These are phyloP conservation scores for Nymphalis c-album DNA, from an alignment of 2,888 invertebrate species.

Conservation along the genomic window DNA sequence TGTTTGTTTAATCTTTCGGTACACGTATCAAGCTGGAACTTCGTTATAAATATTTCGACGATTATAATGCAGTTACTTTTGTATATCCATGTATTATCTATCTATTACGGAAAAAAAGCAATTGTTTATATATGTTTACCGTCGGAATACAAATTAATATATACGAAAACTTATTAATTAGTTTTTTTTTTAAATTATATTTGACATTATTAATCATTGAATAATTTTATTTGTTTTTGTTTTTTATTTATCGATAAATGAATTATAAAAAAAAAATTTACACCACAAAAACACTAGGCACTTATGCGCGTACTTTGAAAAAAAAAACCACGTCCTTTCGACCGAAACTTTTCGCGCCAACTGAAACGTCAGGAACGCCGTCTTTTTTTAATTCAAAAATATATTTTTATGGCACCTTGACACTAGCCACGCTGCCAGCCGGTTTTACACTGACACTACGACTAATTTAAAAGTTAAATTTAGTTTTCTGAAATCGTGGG, in stretches of 20 bases:
- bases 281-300: slow-evolving; percentile 5
- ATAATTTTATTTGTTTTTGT: too few species aligned
- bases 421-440: slow-evolving; percentile 41
- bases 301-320: slow-evolving; percentile 1
- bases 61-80: slow-evolving; percentile 5
- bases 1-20: slow-evolving; percentile 25
- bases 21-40: slow-evolving; percentile 17
- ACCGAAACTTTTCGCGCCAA: slow-evolving; percentile 37
- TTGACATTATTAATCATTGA: neutral
- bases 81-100: neutral
- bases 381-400: slow-evolving; percentile 26
- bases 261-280: neutral
- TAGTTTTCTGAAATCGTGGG: slow-evolving; percentile 53
- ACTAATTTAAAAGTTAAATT: slow-evolving; percentile 60
- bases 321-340: slow-evolving; percentile 7
- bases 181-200: neutral
- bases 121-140: neutral
- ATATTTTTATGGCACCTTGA: slow-evolving; percentile 37
- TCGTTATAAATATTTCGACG: slow-evolving; percentile 12
- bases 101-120: too few species aligned
- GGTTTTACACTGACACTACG: slow-evolving; percentile 47
- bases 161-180: too few species aligned
- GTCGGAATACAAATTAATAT: neutral
- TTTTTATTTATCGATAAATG: too few species aligned
- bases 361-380: slow-evolving; percentile 28